phyloP scores from a whole-genome alignment of 1,140 invertebrate genomes.

The Orchestia grillus region DNA sequence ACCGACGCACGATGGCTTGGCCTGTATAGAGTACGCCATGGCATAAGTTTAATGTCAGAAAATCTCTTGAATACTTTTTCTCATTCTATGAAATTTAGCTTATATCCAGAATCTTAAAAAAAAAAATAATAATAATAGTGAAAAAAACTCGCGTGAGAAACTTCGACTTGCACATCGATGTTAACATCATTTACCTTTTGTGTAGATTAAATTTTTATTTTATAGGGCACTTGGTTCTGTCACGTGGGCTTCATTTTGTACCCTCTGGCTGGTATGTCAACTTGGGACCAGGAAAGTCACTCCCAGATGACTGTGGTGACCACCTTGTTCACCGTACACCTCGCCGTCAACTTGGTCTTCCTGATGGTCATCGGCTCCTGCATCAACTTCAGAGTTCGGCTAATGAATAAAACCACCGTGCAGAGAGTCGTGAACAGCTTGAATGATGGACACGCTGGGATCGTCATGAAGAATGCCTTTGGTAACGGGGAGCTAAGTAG shows the following conservation, averaged over 20 bases:
- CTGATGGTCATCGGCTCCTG: constrained; percentile 56
- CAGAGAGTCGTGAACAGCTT: constrained; percentile 29
- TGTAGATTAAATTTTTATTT: background rate
- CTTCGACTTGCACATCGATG: no score
- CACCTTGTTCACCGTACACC: constrained; percentile 73
- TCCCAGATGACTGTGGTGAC: constrained; percentile 74
- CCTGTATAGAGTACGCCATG: no score
- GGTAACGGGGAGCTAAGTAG: constrained; percentile 49
- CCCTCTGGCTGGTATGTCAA: constrained; percentile 70
- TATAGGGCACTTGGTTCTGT: constrained; percentile 67
- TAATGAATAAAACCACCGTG: constrained; percentile 10
- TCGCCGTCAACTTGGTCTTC: constrained; percentile 68
- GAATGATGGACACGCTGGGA: background rate
- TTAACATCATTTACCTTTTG: background rate
- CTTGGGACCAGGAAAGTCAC: constrained; percentile 72
- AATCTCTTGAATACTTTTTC: no score
- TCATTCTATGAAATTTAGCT: no score
- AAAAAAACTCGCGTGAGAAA: no score
- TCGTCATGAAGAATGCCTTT: background rate
- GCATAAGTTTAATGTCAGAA: no score
- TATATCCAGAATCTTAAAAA: no score
- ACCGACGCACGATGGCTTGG: no score
- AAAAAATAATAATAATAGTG: no score
- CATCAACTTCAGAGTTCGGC: constrained; percentile 61
- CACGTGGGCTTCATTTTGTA: constrained; percentile 73